phyloP scores from a whole-genome alignment of 2,113 vertebrate species.

The Dascyllus trimaculatus region DNA sequence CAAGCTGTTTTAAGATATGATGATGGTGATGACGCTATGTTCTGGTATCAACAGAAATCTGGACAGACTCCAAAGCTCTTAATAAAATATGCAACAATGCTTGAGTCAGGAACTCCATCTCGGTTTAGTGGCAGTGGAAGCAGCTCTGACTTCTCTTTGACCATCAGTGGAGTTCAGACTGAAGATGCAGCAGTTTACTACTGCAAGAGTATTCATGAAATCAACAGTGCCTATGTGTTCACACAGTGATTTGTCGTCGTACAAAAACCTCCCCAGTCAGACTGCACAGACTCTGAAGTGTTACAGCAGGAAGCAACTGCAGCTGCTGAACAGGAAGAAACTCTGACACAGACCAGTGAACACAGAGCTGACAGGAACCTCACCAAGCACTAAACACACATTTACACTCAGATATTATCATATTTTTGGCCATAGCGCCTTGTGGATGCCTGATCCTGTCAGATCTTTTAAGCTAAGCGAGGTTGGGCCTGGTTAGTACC shows the following conservation, averaged over 20 bases:
- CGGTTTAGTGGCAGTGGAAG: too few relatives aligned
- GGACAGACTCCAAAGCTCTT: not conserved
- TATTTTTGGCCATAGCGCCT: too few relatives aligned
- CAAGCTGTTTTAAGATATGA: too few relatives aligned
- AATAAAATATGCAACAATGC: too few relatives aligned
- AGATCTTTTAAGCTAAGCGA: too few relatives aligned
- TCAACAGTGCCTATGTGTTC: not conserved
- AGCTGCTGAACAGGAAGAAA: constrained; percentile 25
- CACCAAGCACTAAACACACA: too few relatives aligned
- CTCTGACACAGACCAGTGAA: constrained; percentile 14
- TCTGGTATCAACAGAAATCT: not conserved
- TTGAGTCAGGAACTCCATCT: too few relatives aligned
- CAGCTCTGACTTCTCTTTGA: too few relatives aligned
- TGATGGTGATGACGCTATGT: too few relatives aligned
- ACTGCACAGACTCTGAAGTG: constrained; percentile 27
- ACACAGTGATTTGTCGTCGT: constrained; percentile 56
- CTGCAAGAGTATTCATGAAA: constrained; percentile 68
- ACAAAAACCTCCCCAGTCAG: constrained; percentile 68
- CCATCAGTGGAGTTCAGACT: not conserved
- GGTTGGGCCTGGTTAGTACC: too few relatives aligned
- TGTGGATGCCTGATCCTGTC: too few relatives aligned
- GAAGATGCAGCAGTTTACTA: constrained; percentile 73
- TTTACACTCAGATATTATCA: too few relatives aligned
- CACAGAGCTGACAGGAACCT: constrained; percentile 14
- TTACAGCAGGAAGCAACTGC: constrained; percentile 14